phyloP scores from a whole-genome alignment of 2,113 vertebrate species.

The Plecotus auritus region DNA sequence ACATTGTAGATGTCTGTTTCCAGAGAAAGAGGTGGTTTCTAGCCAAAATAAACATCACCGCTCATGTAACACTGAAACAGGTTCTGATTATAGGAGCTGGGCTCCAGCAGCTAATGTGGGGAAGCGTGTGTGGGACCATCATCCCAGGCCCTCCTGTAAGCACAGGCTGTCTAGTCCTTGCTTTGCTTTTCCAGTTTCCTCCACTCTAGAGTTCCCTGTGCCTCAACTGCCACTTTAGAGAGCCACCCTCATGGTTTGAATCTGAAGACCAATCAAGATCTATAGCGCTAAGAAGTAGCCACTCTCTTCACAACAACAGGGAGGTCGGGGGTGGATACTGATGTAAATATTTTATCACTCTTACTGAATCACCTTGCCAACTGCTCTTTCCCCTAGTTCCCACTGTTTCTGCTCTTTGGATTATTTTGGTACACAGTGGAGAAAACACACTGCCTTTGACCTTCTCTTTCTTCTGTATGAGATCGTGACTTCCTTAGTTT shows the following conservation, averaged over 20 bases:
- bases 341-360: slow-evolving; percentile 29
- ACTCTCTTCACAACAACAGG: neutral
- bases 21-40: neutral
- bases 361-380: neutral
- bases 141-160: neutral
- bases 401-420: slow-evolving; percentile 15
- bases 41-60: neutral
- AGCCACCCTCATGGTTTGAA: neutral
- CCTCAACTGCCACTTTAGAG: neutral
- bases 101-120: neutral
- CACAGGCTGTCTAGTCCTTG: neutral
- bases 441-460: slow-evolving; percentile 8
- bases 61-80: neutral
- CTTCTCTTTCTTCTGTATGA: neutral
- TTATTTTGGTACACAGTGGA: slow-evolving; percentile 33
- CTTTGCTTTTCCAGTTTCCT: neutral
- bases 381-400: slow-evolving; percentile 42
- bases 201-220: neutral
- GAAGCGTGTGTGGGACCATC: neutral
- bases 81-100: neutral
- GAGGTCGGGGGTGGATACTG: neutral
- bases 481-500: neutral
- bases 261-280: neutral
- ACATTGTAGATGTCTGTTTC: neutral
- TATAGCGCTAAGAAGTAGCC: neutral